Evolutionary conservation across 1,140 invertebrate species (phyloP), one percentile per base, ranked within the genome.

Genomic region (Drosophila tristis): DNA sequence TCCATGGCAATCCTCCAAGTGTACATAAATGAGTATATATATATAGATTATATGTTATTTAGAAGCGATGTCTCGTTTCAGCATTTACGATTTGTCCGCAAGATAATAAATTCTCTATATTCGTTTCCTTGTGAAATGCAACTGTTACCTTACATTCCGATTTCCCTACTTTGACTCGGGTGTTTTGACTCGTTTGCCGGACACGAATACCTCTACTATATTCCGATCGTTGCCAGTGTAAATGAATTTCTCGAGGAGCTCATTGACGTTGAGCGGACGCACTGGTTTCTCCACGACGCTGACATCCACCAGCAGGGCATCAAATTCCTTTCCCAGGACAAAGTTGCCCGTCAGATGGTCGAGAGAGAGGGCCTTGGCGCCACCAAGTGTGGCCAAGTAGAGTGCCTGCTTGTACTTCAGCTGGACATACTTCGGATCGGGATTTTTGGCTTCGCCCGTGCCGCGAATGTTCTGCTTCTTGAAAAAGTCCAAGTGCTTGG

Each of bases 181-280:
- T n/a, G 57, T 44, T 16, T 75, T 65, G 13, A 96, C 94, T 76
- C 93, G 91, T 71, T 92, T 92, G 16, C 97, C 97, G 60, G 94
- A 93, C 26, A 98, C 95, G 93, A 94, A 98, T 7, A 98, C 96
- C 82, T 95, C 91, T 2, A 89, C 53, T 50, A 98, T 96, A 92
- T 98, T 98, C 64, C 96, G 94, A 91, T 98, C 96, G 93, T 98
- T 96, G 1, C 97, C 97, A 42, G 95, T 92, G 80, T 95, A 97
- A 66, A 98, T 93, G 77, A 98, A 97, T 90, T 96, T 95, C 90
- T 98, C 95, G 8, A 98, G 79, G 26, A 96, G 91, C 80, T 96
- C 94, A 35, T 89, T 59, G 5, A 85, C 85, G 20, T 39, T 84
- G 0, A 90, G 48, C 5, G 11, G 20, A 4, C 84, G 79, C 25